Evolutionary conservation across 2,113 vertebrate genomes (phyloP), one percentile per base, ranked within the genome.

Genomic region (Gavialis gangeticus): DNA sequence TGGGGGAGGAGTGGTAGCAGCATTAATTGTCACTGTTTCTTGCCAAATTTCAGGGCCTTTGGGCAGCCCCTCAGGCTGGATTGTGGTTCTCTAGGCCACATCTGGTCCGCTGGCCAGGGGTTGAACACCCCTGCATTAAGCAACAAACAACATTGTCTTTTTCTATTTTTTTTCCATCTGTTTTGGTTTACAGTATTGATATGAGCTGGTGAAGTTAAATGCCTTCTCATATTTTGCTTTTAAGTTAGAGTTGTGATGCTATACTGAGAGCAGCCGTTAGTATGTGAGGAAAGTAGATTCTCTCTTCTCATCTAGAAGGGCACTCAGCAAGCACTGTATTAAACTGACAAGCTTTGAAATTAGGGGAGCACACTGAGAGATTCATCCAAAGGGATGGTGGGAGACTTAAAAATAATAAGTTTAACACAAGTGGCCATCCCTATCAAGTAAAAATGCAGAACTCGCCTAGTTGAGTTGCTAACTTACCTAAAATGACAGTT

Each of bases 271-370:
- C 85, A 94, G 83, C 88, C 94, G 82, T 94, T 95, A 79, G 64
- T 93, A 4, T 93, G 67, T 84, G 82, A 88, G 79, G 90, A 86
- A 93, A 64, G 77, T 93, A 2, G 88, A 69, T 89, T 94, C 84
- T 88, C 69, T 81, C 25, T 73, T 95, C 63, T 82, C 84, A 87
- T 84, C 75, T 94, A 92, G 92, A 87, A 93, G 95, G 92, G 55
- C 77, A 59, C 75, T 95, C 84, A 89, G 69, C 2, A 1, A 93
- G 75, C 34, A 21, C 79, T 85, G 2, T 58, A 19, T 84, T 84
- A 88, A 85, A 71, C 89, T 96, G 92, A 82, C 87, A 91, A 63
- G 69, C 84, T 90, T 90, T 87, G 69, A 95, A 89, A 85, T 75
- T 78, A 88, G 21, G 69, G 86, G 24, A 87, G 28, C 64, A 84